Evolutionary conservation across 2,888 invertebrate species (phyloP), one percentile per base, ranked within the genome.

Genomic region (Luperina testacea): DNA sequence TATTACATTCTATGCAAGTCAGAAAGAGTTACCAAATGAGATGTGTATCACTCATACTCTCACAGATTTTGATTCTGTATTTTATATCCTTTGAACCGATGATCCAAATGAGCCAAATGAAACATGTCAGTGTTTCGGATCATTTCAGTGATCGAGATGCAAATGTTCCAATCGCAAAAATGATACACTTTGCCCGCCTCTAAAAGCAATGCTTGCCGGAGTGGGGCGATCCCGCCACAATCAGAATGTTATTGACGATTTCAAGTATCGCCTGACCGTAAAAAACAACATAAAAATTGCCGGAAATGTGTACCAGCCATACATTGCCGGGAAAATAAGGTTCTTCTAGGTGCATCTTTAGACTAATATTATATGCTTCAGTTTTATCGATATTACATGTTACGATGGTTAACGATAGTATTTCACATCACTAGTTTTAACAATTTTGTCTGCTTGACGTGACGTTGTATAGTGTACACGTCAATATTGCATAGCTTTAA

Each of bases 381-480:
- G 32, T 32, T 32, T 71, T 24, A 45, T 86, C 86, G 86, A 85
- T 45, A 77, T 45, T 24, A 57, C 17, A 48, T 24, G 51, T 68
- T 24, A 48, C n/a, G 3, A 53, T n/a, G 61, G 20, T 42, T 68
- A 20, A 48, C n/a, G 3, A 53, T n/a, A 64, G n/a, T 42, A 24
- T 59, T 67, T 76, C 20, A 64, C 87, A 68, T 57, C 87, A 88
- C 87, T 88, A 86, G 74, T 78, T 69, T 48, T 27, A 76, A 72
- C 57, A 82, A 87, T 75, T 77, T 81, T 81, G 72, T 87, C 86
- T 87, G 78, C 80, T 86, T 89, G 84, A 82, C 85, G 91, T 91
- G 88, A 90, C 90, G 90, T 89, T 83, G 83, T 75, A 78, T 85
- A 87, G 85, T 83, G 90, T 89, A 91, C 91, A 92, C 92, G 93